A percentile compares a stretch with the other conserved stretches of the same genome.
Evolutionary conservation across 2,797 vertebrate species (phyloP).

Genomic region (Spondyliosoma cantharus): DNA sequence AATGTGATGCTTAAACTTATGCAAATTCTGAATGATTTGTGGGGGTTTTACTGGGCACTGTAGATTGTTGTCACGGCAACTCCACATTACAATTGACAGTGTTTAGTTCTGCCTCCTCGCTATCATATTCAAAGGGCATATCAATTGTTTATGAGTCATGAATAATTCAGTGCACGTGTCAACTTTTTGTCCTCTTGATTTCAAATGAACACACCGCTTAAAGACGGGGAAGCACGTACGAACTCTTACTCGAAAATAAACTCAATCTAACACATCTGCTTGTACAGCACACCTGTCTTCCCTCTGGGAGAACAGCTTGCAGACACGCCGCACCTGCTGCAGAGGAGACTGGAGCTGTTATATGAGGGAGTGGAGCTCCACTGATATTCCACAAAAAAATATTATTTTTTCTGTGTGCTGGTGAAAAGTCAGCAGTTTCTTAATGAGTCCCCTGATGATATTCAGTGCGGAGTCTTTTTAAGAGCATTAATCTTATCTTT

Average conservation of each 20-base stretch:
- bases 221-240: neutral
- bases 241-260: constrained; percentile 12
- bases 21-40: neutral
- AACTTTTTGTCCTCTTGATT: constrained; percentile 35
- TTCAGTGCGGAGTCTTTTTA: neutral
- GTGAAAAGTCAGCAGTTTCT: neutral
- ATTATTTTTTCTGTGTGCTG: neutral
- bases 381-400: neutral
- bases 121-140: constrained; percentile 45
- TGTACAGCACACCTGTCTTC: neutral
- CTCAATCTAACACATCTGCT: constrained; percentile 5
- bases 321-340: constrained; percentile 11
- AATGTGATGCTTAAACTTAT: neutral
- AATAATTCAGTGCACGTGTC: constrained; percentile 61
- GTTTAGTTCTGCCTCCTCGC: constrained; percentile 32
- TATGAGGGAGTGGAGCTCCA: neutral
- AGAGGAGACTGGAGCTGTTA: neutral
- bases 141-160: constrained; percentile 54
- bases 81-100: neutral
- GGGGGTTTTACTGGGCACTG: neutral
- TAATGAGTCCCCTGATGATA: neutral
- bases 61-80: neutral
- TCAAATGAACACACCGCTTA: constrained; percentile 21
- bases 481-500: neutral
- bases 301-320: constrained; percentile 27